These are phyloP conservation scores for Lathamus discolor DNA, from an alignment of 2,113 vertebrate species.

Conservation along the genomic window DNA sequence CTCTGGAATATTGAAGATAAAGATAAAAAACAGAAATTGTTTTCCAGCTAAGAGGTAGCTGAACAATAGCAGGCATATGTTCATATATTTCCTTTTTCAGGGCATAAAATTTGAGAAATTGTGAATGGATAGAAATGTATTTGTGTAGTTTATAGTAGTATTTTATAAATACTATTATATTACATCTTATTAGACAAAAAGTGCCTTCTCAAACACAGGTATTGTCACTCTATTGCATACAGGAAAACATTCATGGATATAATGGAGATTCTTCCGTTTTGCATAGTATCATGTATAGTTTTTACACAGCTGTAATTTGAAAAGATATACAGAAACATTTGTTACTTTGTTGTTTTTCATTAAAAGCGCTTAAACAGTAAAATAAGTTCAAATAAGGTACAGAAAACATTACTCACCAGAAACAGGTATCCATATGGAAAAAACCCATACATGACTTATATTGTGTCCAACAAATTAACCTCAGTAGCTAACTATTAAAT, in stretches of 20 bases:
- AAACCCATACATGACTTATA: background rate
- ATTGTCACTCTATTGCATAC: background rate
- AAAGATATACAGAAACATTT: background rate
- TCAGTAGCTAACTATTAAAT: background rate
- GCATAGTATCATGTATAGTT: accelerated
- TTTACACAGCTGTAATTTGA: background rate
- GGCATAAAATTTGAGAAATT: background rate
- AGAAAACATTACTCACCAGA: background rate
- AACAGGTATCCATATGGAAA: background rate
- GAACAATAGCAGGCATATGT: background rate
- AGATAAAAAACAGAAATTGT: background rate
- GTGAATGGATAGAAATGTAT: background rate
- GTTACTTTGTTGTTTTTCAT: background rate
- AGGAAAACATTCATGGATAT: accelerated
- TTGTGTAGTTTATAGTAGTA: background rate
- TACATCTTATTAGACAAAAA: background rate
- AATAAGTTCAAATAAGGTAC: background rate
- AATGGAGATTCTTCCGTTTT: background rate
- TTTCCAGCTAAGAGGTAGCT: background rate
- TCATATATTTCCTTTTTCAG: background rate
- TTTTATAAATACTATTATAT: background rate
- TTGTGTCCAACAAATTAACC: background rate
- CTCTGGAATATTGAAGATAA: background rate
- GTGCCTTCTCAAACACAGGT: background rate
- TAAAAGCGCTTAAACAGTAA: background rate